Base-by-base conservation (phyloP, 1,140 invertebrate genomes). In the Megalonaias nervosa region DNA sequence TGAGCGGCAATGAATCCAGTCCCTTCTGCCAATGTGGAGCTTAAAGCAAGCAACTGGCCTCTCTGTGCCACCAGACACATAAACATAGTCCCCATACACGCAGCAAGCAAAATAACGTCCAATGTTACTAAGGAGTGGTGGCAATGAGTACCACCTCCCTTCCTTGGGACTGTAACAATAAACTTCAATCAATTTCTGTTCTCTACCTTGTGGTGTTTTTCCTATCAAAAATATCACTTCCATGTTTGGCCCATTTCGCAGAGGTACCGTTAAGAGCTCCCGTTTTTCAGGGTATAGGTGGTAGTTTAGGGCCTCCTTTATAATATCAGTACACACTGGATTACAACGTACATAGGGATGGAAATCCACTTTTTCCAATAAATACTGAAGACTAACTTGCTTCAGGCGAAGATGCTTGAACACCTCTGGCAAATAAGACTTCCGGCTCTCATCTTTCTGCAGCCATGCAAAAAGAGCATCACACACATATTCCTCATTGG, bases 41-140 rank as follows among this genome's bases (percentile, higher is more conserved):
- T 83, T 64, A 26, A 85, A 72, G 48, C 82, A 82, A 9, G 75
- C 76, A 56, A 78, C 77, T 38, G 83, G 83, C 72, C 79, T 48
- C 60, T 82, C 72, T 14, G 82, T 83, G 13, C 84, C 84, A 13
- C 84, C 84, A 23, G 84, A 82, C 17, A 85, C 81, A 64, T 82
- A 85, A 23, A 85, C 84, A 60, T 85, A 83, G 69, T 85, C 83
- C 31, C 80, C 83, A 74, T 82, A 82, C 14, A 85, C 84, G 60
- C 84, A 85, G 55, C 81, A 81, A 1, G 84, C 81, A 65, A 85
- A 85, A 70, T 85, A 83, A 31, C 83, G 80, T 16, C 84, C 84
- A 9, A 83, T 83, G 64, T 85, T 83, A 65, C 82, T 82, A 3
- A 82, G 84, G 13, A 85, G 70, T 3, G 79, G 75, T 9, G 84